These are phyloP conservation scores for Abscondita cerata DNA, from an alignment of 2,888 invertebrate genomes.

Conservation along the genomic window DNA sequence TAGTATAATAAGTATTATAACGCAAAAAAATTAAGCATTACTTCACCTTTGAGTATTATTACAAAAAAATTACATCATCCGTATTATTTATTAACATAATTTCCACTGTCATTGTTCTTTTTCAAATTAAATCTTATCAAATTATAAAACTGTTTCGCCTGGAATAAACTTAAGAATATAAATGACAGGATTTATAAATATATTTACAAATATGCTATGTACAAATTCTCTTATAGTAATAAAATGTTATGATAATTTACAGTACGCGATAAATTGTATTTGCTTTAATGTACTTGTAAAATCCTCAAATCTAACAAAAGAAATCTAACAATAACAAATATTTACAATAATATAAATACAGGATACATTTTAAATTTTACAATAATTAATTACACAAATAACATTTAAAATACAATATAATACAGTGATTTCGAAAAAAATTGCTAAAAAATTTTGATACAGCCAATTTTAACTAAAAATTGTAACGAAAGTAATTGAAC, in stretches of 20 bases:
- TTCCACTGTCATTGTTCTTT: neutral
- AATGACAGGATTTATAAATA: constrained; percentile 52
- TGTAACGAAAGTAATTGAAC: constrained; percentile 42
- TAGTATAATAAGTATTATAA: no score
- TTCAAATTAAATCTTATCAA: no score
- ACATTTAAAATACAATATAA: constrained; percentile 24
- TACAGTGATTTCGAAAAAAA: constrained; percentile 33
- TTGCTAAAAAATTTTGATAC: constrained; percentile 42
- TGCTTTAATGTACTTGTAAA: constrained; percentile 33
- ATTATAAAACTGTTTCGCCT: neutral
- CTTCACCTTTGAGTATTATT: no score
- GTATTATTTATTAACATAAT: no score
- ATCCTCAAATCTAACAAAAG: constrained; percentile 47
- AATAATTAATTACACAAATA: constrained; percentile 32
- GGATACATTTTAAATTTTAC: constrained; percentile 50
- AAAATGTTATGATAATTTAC: constrained; percentile 56
- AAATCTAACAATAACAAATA: constrained; percentile 57
- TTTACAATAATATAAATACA: constrained; percentile 51
- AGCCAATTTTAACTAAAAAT: constrained; percentile 38
- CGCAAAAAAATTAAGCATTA: no score
- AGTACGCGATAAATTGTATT: constrained; percentile 50
- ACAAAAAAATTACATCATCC: no score
- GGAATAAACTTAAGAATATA: constrained; percentile 9
- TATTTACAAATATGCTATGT: constrained; percentile 58
- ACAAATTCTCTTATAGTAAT: constrained; percentile 53